Base-by-base conservation (phyloP, 2,888 invertebrate species). In the Pecten maximus region DNA sequence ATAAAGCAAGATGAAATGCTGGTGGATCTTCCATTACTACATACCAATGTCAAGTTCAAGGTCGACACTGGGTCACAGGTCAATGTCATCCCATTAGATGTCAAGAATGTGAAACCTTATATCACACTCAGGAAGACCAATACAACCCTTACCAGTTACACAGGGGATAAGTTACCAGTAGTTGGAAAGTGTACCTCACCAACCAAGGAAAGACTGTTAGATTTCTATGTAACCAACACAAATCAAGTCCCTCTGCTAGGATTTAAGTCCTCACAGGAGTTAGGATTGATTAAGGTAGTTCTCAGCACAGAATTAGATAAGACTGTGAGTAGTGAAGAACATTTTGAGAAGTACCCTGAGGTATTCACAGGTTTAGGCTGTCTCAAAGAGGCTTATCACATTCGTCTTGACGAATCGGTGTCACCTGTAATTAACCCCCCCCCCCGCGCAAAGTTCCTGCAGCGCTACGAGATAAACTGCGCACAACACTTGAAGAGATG, bases 401-500 rank as follows among this genome's bases (percentile, higher is more conserved):
- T 92, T 40, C 39, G 35, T 19, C 40, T 90, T 12, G 93, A 93
- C 44, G 86, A 88, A 48, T 50, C 48, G 8, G 90, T 93, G 16
- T 15, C 50, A 86, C 93, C 93, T 39, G 93, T 93, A 0, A 90
- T 93, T 4, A 86, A 92, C 16, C 89, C 91, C n/a, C n/a, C n/a
- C n/a, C n/a, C 6, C 89, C 90, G 15, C 44, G 93, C 40, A 91
- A 91, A n/a, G 88, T 92, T 16, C 92, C 92, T 87, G 87, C 90
- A 74, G 88, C 60, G n/a, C 87, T 93, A 23, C 87, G 90, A n/a
- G 88, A 92, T 40, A 89, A 90, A 88, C 40, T 93, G 50, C 92
- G 90, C 48, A 87, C 35, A 44, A 89, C 92, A 40, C 74, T 94
- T 0, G 90, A 93, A 19, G 60, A 87, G 35, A 92, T 93, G 91